Percentiles rank a stretch among this genome's conserved stretches.
These are phyloP conservation scores for Mastomys coucha DNA, from an alignment of 2,113 vertebrate species.

Conservation along the genomic window DNA sequence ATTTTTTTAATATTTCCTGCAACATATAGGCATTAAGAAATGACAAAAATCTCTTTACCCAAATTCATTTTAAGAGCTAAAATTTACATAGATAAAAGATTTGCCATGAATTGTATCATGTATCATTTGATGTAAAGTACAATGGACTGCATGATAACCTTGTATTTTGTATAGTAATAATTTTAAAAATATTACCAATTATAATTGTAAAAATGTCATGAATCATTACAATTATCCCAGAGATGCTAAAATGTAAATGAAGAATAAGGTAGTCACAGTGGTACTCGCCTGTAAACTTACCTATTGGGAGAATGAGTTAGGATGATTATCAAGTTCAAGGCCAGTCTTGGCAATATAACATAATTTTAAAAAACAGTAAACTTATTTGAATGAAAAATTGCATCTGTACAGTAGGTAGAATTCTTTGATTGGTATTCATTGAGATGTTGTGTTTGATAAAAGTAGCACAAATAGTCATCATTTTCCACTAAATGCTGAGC, in stretches of 20 bases:
- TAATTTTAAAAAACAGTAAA: neutral
- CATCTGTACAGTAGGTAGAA: neutral
- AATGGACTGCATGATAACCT: neutral
- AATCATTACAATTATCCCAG: neutral
- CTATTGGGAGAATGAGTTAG: neutral
- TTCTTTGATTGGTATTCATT: neutral
- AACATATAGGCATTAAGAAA: neutral
- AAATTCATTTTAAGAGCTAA: neutral
- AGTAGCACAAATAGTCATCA: neutral
- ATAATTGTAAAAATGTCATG: neutral
- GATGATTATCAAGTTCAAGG: neutral
- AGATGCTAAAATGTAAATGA: neutral
- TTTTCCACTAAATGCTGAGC: neutral
- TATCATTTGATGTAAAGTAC: neutral
- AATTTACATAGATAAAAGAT: neutral
- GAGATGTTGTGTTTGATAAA: neutral
- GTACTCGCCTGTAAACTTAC: neutral
- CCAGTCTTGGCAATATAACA: neutral
- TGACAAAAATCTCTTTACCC: neutral
- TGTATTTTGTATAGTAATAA: neutral
- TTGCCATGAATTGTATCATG: neutral
- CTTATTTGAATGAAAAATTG: neutral
- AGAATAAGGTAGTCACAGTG: neutral
- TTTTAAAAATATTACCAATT: neutral
- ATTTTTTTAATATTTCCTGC: too few species aligned